phyloP scores from a whole-genome alignment of 2,113 vertebrate species.

The Coturnix japonica region DNA sequence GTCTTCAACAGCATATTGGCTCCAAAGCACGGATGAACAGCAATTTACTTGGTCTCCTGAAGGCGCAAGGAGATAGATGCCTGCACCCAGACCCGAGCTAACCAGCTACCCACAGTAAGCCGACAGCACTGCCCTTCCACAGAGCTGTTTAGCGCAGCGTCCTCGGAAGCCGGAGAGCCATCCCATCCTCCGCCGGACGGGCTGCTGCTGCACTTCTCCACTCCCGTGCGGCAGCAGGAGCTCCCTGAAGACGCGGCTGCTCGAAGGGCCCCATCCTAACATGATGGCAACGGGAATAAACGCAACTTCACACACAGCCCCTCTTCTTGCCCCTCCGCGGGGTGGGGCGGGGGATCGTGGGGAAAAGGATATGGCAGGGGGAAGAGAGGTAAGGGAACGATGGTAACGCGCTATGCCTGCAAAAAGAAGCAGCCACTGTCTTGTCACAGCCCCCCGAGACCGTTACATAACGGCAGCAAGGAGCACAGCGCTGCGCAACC shows the following conservation, averaged over 20 bases:
- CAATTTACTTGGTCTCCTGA: neutral
- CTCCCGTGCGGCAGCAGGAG: neutral
- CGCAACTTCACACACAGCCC: neutral
- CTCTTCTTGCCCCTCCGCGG: too few relatives aligned
- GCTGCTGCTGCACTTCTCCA: neutral
- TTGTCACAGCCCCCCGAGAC: neutral
- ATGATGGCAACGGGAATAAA: too few relatives aligned
- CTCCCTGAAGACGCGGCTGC: neutral
- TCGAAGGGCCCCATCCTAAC: rapidly evolving
- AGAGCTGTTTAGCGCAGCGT: neutral
- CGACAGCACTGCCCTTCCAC: neutral
- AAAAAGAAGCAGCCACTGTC: neutral
- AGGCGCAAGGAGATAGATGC: neutral
- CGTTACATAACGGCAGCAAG: conserved; percentile 5
- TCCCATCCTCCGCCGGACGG: too few relatives aligned
- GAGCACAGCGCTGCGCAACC: neutral
- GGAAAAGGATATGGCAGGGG: neutral
- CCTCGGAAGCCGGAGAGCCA: neutral
- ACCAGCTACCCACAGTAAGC: neutral
- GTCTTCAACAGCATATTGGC: neutral
- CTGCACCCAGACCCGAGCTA: neutral
- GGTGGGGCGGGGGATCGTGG: too few relatives aligned
- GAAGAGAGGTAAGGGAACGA: rapidly evolving
- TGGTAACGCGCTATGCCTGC: neutral
- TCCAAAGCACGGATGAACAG: neutral